phyloP scores from a whole-genome alignment of 2,797 vertebrate genomes.

The Bradypus variegatus region DNA sequence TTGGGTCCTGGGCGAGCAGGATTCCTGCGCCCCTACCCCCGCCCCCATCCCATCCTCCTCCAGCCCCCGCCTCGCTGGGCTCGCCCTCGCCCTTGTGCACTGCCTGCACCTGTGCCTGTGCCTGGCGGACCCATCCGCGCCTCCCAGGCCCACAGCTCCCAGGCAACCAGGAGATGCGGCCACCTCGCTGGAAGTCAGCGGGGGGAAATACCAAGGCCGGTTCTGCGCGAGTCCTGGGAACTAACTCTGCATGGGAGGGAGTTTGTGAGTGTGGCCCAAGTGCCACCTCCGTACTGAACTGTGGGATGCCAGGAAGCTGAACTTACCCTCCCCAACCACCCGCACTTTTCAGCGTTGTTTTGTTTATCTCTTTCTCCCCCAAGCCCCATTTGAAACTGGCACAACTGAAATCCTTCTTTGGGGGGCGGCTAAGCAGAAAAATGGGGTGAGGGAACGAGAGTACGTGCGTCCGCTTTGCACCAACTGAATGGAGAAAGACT shows the following conservation, averaged over 20 bases:
- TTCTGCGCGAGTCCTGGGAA: slow-evolving; percentile 46
- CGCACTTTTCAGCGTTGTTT: not conserved
- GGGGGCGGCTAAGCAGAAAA: not conserved
- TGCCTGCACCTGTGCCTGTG: slow-evolving; percentile 45
- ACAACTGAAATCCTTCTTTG: not conserved
- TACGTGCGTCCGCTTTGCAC: not conserved
- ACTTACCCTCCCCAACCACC: not conserved
- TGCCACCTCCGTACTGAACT: slow-evolving; percentile 4
- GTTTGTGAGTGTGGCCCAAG: slow-evolving; percentile 16
- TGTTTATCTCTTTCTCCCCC: not conserved
- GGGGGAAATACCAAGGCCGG: slow-evolving; percentile 16
- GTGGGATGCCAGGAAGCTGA: slow-evolving; percentile 45
- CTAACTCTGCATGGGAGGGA: slow-evolving; percentile 58
- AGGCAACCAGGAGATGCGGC: not conserved
- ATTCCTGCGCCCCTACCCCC: slow-evolving; percentile 29
- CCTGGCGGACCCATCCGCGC: slow-evolving; percentile 17
- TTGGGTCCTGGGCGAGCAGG: slow-evolving; percentile 46
- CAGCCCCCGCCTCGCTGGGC: not conserved
- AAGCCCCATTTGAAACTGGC: not conserved
- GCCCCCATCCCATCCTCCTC: not conserved
- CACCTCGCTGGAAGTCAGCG: not conserved
- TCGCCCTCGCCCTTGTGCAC: not conserved
- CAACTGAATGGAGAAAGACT: not conserved
- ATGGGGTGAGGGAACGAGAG: not conserved
- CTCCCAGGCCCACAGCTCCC: not conserved